phyloP scores from a whole-genome alignment of 2,113 vertebrate genomes.

The Myiozetetes cayanensis region DNA sequence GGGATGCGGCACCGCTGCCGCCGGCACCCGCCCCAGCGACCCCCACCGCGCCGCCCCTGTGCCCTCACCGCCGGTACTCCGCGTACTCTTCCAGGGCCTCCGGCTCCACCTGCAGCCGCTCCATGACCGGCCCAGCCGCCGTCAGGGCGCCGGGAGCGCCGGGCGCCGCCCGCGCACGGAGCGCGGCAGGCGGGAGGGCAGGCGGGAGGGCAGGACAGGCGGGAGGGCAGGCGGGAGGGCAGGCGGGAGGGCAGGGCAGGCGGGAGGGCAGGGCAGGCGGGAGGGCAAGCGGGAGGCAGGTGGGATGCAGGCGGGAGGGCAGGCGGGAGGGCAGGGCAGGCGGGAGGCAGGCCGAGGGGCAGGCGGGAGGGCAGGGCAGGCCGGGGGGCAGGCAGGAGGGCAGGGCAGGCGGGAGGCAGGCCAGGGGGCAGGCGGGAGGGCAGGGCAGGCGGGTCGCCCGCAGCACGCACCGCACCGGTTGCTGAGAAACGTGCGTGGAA shows the following conservation, averaged over 20 bases:
- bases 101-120: conserved; percentile 53
- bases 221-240: not conserved
- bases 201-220: not conserved
- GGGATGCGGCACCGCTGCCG: not conserved
- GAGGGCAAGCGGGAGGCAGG: not conserved
- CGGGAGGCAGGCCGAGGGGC: not conserved
- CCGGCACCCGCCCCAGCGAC: not conserved
- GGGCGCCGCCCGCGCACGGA: not conserved
- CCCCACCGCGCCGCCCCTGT: not conserved
- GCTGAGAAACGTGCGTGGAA: fast-evolving
- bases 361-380: not conserved
- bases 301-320: not conserved
- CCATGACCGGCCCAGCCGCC: conserved; percentile 25
- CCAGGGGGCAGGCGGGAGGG: not conserved
- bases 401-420: not conserved
- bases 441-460: not conserved
- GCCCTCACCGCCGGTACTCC: conserved; percentile 84
- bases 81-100: conserved; percentile 81
- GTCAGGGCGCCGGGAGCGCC: not conserved
- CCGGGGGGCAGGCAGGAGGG: not conserved
- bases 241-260: not conserved
- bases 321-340: not conserved
- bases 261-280: not conserved
- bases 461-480: not conserved
- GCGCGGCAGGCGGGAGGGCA: not conserved